These are phyloP conservation scores for Scaptomyza graminum DNA, from an alignment of 1,140 invertebrate genomes.

Conservation along the genomic window DNA sequence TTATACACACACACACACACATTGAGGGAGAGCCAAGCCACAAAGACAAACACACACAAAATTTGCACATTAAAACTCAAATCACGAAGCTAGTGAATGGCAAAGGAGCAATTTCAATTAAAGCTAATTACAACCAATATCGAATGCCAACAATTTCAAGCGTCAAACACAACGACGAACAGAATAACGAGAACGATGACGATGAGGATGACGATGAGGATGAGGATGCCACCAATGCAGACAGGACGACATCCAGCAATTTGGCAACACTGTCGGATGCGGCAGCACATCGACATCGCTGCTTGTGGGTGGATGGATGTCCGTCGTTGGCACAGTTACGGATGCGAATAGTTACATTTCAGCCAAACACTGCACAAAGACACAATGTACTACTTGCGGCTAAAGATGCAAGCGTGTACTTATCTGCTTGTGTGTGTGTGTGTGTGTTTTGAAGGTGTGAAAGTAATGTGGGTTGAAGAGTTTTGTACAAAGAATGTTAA, in stretches of 20 bases:
- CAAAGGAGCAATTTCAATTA: constrained; percentile 80
- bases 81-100: constrained; percentile 66
- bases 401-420: not conserved
- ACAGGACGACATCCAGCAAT: constrained; percentile 6
- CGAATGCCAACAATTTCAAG: constrained; percentile 80
- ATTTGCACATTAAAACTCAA: constrained; percentile 77
- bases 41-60: constrained; percentile 19
- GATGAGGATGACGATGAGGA: constrained; percentile 14
- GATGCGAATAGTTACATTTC: constrained; percentile 27
- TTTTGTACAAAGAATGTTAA: too few relatives aligned
- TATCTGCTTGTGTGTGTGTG: too few relatives aligned
- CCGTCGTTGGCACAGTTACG: constrained; percentile 38
- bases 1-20: constrained; percentile 71
- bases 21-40: constrained; percentile 1
- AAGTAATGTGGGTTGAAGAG: too few relatives aligned
- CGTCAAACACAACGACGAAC: constrained; percentile 58
- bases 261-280: constrained; percentile 11
- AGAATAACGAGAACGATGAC: constrained; percentile 11
- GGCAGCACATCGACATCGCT: not conserved
- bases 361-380: constrained; percentile 7
- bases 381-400: not conserved
- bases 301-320: constrained; percentile 10
- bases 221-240: constrained; percentile 16
- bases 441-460: too few relatives aligned
- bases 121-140: constrained; percentile 82